A percentile compares a stretch with the other conserved stretches of the same genome.
These are phyloP conservation scores for Tetranychus truncatus DNA, from an alignment of 2,888 invertebrate genomes.

Conservation along the genomic window DNA sequence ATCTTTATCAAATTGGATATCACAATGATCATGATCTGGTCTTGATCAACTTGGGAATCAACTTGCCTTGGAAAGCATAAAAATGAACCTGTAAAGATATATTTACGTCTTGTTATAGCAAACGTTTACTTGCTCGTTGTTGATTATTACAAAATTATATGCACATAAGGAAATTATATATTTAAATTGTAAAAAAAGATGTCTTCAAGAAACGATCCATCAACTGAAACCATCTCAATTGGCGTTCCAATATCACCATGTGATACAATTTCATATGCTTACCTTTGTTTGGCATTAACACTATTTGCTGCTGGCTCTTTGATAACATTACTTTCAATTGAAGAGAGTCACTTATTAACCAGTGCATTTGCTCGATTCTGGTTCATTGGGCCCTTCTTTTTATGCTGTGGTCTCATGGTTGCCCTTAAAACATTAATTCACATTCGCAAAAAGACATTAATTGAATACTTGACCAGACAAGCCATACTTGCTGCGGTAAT, in stretches of 20 bases:
- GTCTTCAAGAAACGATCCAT: neutral
- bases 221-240: neutral
- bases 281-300: constrained; percentile 6
- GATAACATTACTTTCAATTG: constrained; percentile 1
- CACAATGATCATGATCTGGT: no score
- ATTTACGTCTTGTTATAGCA: no score
- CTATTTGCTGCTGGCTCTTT: constrained; percentile 7
- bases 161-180: neutral
- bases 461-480: constrained; percentile 6
- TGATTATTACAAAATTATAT: neutral
- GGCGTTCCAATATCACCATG: constrained; percentile 8
- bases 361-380: constrained; percentile 5
- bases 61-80: no score
- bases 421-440: constrained; percentile 12
- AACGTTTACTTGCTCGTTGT: neutral
- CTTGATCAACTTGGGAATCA: no score
- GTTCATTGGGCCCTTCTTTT: constrained; percentile 9
- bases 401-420: constrained; percentile 6
- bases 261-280: constrained; percentile 11
- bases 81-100: no score
- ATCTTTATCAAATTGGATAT: no score
- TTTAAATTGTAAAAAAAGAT: neutral
- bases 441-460: constrained; percentile 4
- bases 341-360: neutral
- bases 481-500: constrained; percentile 7